phyloP scores from a whole-genome alignment of 2,797 vertebrate species.

The Syncerus caffer region DNA sequence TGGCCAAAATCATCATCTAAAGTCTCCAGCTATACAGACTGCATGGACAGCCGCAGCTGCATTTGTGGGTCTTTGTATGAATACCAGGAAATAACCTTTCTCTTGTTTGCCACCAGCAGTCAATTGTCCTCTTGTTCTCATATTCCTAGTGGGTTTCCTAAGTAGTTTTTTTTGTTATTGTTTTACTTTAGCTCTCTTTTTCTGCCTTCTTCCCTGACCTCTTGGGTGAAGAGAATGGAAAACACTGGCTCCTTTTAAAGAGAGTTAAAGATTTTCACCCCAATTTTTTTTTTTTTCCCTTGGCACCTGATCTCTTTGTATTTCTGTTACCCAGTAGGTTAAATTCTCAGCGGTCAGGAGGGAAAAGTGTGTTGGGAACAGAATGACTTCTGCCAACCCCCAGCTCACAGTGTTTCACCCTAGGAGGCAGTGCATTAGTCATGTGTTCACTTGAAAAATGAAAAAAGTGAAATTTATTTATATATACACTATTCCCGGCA shows the following conservation, averaged over 20 bases:
- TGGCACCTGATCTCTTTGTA: neutral
- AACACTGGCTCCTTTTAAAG: neutral
- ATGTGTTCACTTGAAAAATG: neutral
- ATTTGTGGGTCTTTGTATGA: neutral
- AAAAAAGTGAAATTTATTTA: neutral
- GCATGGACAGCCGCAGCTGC: neutral
- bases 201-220: conserved; percentile 16
- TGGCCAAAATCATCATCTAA: neutral
- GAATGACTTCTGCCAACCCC: neutral
- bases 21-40: neutral
- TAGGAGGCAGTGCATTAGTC: neutral
- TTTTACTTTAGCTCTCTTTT: conserved; percentile 12
- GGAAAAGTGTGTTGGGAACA: neutral
- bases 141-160: neutral
- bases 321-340: conserved; percentile 1
- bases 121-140: conserved; percentile 48
- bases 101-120: conserved; percentile 6
- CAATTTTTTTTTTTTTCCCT: neutral
- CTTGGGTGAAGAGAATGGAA: neutral
- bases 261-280: neutral
- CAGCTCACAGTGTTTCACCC: neutral
- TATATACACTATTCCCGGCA: neutral
- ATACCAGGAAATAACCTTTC: neutral
- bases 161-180: neutral
- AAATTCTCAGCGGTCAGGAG: neutral